Evolutionary conservation across 2,888 invertebrate species (phyloP), one percentile per base, ranked within the genome.

Genomic region (Cerastoderma edule): DNA sequence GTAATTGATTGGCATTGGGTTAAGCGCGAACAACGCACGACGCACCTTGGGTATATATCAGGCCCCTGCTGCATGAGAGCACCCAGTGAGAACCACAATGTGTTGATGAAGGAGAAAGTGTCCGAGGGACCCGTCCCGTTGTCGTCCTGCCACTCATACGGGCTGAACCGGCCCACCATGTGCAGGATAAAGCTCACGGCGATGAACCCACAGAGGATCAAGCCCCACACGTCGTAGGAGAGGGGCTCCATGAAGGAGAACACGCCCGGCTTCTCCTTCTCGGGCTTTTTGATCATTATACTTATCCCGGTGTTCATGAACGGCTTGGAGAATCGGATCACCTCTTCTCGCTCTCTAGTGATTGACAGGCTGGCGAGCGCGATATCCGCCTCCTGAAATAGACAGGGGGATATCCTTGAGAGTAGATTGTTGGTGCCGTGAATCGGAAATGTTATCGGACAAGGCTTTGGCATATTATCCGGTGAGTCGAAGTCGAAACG

Each of bases 31-130:
- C 16, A 6, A 56, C 13, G 13, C 10, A 44, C 10, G 13, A 44
- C 93, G 93, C 94, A 97, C 95, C 97, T 96, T 54, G 99, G 99
- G 74, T 98, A 96, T 85, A 99, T 97, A 93, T 99, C 99, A 91
- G 98, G 97, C 78, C 99, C 99, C 94, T 99, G 99, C 94, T 99
- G 99, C 97, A 99, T 98, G 93, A 99, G 97, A 60, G 99, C 98
- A 46, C 98, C 98, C 83, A 99, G 94, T 0, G 99, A 96, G 93
- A 99, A 99, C 99, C 99, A 99, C 87, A 99, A 95, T 78, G 98
- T 98, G 94, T 99, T 99, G 93, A 97, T 95, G 91, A 99, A 96
- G 89, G 96, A 97, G 93, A 99, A 99, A 64, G 90, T 89, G 76
- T 91, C 91, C 32, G 87, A 88, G 24, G 88, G 86, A 1, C 85